Conservation (phyloP, 2,888 invertebrate genomes). For the Ashinkailepas kermadecensis region DNA sequence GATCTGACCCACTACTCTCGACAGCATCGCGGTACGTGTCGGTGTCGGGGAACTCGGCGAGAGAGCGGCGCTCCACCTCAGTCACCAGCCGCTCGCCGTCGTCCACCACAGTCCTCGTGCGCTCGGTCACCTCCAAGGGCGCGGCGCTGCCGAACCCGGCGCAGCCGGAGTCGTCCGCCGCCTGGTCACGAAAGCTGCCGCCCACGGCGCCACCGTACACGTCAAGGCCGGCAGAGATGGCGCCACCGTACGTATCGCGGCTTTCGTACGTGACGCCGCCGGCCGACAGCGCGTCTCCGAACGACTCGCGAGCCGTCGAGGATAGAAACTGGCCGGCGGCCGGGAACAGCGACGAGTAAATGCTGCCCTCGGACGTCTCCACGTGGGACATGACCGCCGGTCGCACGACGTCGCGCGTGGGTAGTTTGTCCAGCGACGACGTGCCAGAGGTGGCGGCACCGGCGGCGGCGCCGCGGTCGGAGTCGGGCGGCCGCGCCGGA, state of each 20-base stretch:
- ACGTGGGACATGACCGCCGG: neutral
- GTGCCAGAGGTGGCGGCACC: conserved; percentile 12
- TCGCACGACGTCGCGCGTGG: neutral
- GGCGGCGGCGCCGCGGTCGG: neutral
- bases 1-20: neutral
- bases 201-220: neutral
- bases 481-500: conserved; percentile 54
- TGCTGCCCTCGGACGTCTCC: conserved; percentile 10
- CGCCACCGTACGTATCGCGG: neutral
- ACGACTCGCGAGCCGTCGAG: neutral
- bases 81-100: neutral
- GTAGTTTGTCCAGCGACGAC: neutral
- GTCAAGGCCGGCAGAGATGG: neutral
- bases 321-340: neutral
- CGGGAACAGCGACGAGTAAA: neutral
- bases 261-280: neutral
- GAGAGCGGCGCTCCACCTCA: neutral
- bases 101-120: neutral
- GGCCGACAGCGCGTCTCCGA: neutral
- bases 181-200: too few species aligned
- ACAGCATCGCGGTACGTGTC: neutral
- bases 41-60: neutral
- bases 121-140: neutral
- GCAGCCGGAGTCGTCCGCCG: too few species aligned
- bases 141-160: too few species aligned